Evolutionary conservation across 35 echinoderm and acorn worm species (phyloP).

Genomic region (Lytechinus pictus): DNA sequence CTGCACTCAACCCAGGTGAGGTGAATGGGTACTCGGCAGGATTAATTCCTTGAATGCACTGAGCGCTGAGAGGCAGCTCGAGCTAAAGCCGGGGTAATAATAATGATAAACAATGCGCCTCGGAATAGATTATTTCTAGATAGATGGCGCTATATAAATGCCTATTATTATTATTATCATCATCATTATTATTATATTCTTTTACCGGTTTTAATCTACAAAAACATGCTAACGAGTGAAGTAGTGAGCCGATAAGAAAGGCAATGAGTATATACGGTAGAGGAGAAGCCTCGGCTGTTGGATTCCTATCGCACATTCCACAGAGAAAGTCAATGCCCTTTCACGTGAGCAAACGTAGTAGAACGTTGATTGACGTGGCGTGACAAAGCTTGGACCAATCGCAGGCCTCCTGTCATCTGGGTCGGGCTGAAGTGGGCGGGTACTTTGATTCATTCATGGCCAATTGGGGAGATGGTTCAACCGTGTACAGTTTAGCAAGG

Average conservation of each 20-base stretch:
- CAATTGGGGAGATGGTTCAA: slow-evolving; percentile 1
- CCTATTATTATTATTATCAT: no score
- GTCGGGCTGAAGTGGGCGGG: background rate
- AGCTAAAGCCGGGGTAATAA: no score
- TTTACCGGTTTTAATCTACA: no score
- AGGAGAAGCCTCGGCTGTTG: background rate
- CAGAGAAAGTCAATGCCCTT: background rate
- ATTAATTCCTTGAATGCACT: no score
- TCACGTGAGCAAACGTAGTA: background rate
- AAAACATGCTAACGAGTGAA: no score
- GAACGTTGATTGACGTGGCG: slow-evolving; percentile 29
- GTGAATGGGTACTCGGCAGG: no score
- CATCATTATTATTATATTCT: no score
- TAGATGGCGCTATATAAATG: no score
- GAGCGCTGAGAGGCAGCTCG: no score
- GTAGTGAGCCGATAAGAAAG: background rate
- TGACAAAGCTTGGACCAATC: slow-evolving; percentile 38
- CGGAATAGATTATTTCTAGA: no score
- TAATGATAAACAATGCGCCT: no score
- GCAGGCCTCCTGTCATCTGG: background rate
- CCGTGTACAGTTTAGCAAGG: background rate
- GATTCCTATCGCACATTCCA: slow-evolving; percentile 1
- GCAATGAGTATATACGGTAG: background rate
- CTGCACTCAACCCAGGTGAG: no score
- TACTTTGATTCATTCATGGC: background rate